Evolutionary conservation across 2,113 vertebrate genomes (phyloP), one percentile per base, ranked within the genome.

Genomic region (Prunella himalayana): DNA sequence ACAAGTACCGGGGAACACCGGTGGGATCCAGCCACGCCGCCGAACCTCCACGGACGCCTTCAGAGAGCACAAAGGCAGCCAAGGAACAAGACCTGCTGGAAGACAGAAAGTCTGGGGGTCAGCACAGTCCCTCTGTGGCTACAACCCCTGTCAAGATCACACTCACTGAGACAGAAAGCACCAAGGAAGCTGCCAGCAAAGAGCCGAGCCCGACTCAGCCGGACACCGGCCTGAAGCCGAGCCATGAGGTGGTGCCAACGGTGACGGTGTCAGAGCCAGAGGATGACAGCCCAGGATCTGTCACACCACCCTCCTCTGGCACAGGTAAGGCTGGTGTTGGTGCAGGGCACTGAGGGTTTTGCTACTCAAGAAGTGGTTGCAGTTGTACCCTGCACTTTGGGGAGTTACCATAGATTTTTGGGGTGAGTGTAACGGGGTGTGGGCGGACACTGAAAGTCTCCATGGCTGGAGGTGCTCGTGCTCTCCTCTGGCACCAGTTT

Each of bases 221-320:
- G 37, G 98, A 99, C 45, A 78, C 90, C 0, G 97, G 99, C 76
- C 98, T 99, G 85, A 99, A 99, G 69, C 98, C 98, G 16, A 98
- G 98, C 87, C 97, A 96, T 13, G 98, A 99, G 93, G 98, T 98
- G 30, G 99, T 99, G 60, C 99, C 99, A 15, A 99, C 97, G 0
- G 99, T 99, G 95, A 99, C 98, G 0, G 98, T 99, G 64, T 99
- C 99, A 1, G 99, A 99, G 97, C 99, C 99, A 3, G 99, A 99
- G 97, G 99, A 99, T 33, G 99, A 99, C 92, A 99, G 99, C 93
- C 99, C 99, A 0, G 98, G 98, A 7, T 99, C 99, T 13, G 97
- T 98, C 85, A 99, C 98, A 4, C 98, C 98, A 73, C 99, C 99
- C 0, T 99, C 99, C 88, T 99, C 99, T 95, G 98, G 98, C 97